A percentile compares a stretch with the other conserved stretches of the same genome.
Conservation (phyloP, 2,888 invertebrate species). For the Linnaemya vulpina region DNA sequence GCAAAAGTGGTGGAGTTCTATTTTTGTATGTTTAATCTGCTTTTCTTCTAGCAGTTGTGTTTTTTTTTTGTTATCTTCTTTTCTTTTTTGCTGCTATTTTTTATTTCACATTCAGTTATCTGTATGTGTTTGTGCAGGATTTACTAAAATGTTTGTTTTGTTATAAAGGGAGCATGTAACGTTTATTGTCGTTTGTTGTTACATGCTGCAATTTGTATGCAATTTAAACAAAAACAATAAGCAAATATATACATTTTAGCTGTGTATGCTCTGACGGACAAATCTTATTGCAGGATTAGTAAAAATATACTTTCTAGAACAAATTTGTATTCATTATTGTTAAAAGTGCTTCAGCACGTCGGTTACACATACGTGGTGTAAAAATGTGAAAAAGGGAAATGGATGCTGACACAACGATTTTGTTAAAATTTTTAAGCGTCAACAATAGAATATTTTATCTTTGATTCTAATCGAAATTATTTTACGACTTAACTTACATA, state of each 20-base stretch:
- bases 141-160: conserved; percentile 44
- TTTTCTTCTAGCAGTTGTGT: conserved; percentile 14
- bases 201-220: conserved; percentile 74
- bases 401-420: background rate
- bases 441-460: too few relatives aligned
- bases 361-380: background rate
- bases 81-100: conserved; percentile 1
- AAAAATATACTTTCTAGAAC: conserved; percentile 28
- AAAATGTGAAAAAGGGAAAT: background rate
- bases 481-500: too few relatives aligned
- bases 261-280: conserved; percentile 27
- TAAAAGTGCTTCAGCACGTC: conserved; percentile 63
- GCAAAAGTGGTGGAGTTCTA: conserved; percentile 33
- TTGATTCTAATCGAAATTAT: too few relatives aligned
- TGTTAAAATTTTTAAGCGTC: too few relatives aligned
- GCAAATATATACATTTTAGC: conserved; percentile 1
- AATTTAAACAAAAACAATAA: conserved; percentile 70
- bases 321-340: conserved; percentile 29
- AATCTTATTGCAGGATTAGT: conserved; percentile 20
- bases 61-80: conserved; percentile 3
- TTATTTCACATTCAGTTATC: conserved; percentile 43
- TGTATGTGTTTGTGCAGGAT: conserved; percentile 21
- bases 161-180: conserved; percentile 43
- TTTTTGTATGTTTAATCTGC: conserved; percentile 23
- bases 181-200: conserved; percentile 73